Evolutionary conservation across 2,113 vertebrate species (phyloP), one percentile per base, ranked within the genome.

Genomic region (Syrmaticus mikado): DNA sequence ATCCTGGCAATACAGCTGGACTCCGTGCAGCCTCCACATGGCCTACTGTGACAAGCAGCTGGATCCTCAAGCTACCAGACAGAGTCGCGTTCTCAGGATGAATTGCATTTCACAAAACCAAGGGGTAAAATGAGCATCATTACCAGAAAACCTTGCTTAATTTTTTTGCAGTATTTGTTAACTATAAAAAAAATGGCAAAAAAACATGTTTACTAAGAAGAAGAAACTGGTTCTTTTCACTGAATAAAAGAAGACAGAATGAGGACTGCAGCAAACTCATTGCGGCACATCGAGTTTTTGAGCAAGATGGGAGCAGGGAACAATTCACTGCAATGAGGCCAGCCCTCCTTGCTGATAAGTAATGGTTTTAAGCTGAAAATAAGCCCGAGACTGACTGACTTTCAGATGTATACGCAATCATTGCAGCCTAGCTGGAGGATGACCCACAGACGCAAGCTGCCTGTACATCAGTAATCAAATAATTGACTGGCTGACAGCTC

Each of bases 31-130:
- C 61, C 27, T 70, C 92, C 93, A 96, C 96, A 94, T 88, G 95
- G 96, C 79, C 96, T 96, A 96, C 97, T 88, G 84, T 95, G 96
- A 98, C 96, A 97, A 97, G 95, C 91, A 97, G 95, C 97, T 97
- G 97, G 95, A 95, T 93, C 85, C 62, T 93, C 91, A 91, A 93
- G 93, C 92, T 92, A 96, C 89, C 81, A 94, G 87, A 89, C 81
- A 91, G n/a, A 81, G 40, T 78, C 94, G 75, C 88, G 96, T 96
- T 97, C 87, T 91, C 46, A 57, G 83, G 70, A 88, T 93, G 87
- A 96, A 93, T 30, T 89, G 22, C 6, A 12, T 92, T 93, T 96
- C 94, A 65, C 85, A 93, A 93, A 97, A 96, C 64, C 22, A 62
- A 82, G 71, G 4, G 19, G 34, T 71, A 48, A 79, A 81, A 89